Evolutionary conservation across 1,140 invertebrate genomes (phyloP), one percentile per base, ranked within the genome.

Genomic region (Gonioctena quinquepunctata): DNA sequence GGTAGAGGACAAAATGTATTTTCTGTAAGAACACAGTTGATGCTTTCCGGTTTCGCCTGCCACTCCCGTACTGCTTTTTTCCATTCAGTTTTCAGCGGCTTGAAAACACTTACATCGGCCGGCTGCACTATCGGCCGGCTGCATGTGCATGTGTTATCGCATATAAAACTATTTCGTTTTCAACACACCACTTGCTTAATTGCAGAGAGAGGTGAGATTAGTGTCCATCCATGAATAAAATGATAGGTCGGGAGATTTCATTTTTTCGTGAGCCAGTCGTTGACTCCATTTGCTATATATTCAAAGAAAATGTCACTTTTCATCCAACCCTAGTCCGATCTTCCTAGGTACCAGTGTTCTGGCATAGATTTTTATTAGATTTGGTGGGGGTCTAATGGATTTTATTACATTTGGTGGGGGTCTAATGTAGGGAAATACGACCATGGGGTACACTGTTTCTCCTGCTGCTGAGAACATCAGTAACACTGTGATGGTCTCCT

Each of bases 81-180:
- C 33, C 33, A 42, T 3, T 8, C 8, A 13, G 33, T 42, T 42
- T 42, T 42, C 33, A 42, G n/a, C 3, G 81, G 78, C 13, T 69
- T 64, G 63, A 84, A 84, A 18, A 83, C 73, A 3, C 76, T 56
- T 8, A 85, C 77, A 70, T 85, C 81, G 57, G 79, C 69, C 8
- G 82, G 83, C 76, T 85, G 83, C 13, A 83, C 23, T 23, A 84
- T 70, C 67, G 83, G n/a, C n/a, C n/a, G n/a, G 18, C 79, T 68
- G 72, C 83, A 83, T n/a, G 81, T 81, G 49, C n/a, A n/a, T n/a
- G n/a, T n/a, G 73, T 71, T 1, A 84, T 70, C 16, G 77, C 76
- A 21, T 80, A 50, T 22, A 83, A 66, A 22, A 79, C 65, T 48
- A 84, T 82, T 25, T 70, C 72, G 59, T 83, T 79, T 63, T 80